Evolutionary conservation across 2,797 vertebrate genomes (phyloP).

Genomic region (Schizothorax lantsangensis): DNA sequence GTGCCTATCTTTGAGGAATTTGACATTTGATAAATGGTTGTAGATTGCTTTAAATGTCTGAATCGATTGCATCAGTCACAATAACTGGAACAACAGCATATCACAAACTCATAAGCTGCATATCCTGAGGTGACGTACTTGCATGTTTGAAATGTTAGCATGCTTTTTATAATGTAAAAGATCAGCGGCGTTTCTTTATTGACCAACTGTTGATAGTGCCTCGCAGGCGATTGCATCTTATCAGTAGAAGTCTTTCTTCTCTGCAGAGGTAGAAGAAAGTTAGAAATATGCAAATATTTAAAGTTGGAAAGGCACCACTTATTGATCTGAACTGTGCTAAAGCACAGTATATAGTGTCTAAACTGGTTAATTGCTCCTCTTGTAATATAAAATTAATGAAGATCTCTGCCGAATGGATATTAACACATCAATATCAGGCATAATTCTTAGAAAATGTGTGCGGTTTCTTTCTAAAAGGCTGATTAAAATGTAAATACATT

Average conservation of each 20-base stretch:
- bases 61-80: conserved; percentile 38
- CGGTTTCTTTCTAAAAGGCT: conserved; percentile 45
- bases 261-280: conserved; percentile 1
- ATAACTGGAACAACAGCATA: conserved; percentile 21
- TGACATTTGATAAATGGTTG: conserved; percentile 41
- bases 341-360: neutral
- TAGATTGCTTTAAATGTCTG: conserved; percentile 33
- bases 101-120: conserved; percentile 44
- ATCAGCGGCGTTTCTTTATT: conserved; percentile 36
- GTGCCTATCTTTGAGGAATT: neutral
- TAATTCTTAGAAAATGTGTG: conserved; percentile 38
- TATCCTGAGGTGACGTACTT: conserved; percentile 24
- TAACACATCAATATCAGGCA: conserved; percentile 56
- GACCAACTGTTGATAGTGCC: conserved; percentile 51
- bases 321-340: conserved; percentile 51
- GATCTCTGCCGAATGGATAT: conserved; percentile 54
- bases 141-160: conserved; percentile 25
- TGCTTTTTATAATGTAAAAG: conserved; percentile 11
- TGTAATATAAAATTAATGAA: conserved; percentile 63
- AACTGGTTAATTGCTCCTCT: conserved; percentile 50
- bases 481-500: conserved; percentile 62
- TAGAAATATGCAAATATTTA: conserved; percentile 46
- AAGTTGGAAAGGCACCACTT: conserved; percentile 19
- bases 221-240: conserved; percentile 23
- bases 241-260: conserved; percentile 16